Conservation (phyloP, 2,888 invertebrate genomes). For the Philopedon plagiatum region DNA sequence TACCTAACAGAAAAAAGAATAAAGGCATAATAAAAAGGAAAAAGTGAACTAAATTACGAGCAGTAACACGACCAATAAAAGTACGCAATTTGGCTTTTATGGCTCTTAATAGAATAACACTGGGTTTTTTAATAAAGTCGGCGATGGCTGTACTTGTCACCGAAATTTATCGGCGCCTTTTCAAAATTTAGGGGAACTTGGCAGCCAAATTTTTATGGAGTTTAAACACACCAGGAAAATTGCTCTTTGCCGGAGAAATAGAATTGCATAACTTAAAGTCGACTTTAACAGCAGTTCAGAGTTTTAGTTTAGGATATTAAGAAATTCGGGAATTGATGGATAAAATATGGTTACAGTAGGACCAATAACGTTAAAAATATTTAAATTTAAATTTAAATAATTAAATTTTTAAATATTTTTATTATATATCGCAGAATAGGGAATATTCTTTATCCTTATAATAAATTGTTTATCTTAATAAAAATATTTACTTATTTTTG, state of each 20-base stretch:
- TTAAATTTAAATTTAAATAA: too few relatives aligned
- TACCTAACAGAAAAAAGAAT: constrained; percentile 4
- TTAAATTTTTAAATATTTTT: too few relatives aligned
- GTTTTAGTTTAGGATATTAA: not conserved
- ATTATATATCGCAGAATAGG: too few relatives aligned
- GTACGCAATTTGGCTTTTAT: constrained; percentile 47
- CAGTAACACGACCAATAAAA: constrained; percentile 45
- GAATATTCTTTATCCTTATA: too few relatives aligned
- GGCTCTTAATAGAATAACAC: constrained; percentile 48
- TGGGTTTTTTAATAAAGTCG: constrained; percentile 47
- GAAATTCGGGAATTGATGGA: too few relatives aligned
- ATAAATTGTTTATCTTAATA: too few relatives aligned
- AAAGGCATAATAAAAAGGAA: constrained; percentile 24
- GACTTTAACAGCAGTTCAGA: not conserved
- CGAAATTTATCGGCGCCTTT: constrained; percentile 44
- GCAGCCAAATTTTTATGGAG: constrained; percentile 33
- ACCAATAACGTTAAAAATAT: too few relatives aligned
- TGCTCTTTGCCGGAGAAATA: not conserved
- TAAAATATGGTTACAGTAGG: too few relatives aligned
- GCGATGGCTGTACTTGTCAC: constrained; percentile 49
- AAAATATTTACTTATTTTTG: too few relatives aligned
- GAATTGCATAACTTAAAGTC: constrained; percentile 1
- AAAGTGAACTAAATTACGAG: constrained; percentile 35
- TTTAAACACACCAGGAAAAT: constrained; percentile 20
- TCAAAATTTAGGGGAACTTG: constrained; percentile 26